These are phyloP conservation scores for Lithophane leautieri DNA, from an alignment of 2,888 invertebrate genomes.

Conservation along the genomic window DNA sequence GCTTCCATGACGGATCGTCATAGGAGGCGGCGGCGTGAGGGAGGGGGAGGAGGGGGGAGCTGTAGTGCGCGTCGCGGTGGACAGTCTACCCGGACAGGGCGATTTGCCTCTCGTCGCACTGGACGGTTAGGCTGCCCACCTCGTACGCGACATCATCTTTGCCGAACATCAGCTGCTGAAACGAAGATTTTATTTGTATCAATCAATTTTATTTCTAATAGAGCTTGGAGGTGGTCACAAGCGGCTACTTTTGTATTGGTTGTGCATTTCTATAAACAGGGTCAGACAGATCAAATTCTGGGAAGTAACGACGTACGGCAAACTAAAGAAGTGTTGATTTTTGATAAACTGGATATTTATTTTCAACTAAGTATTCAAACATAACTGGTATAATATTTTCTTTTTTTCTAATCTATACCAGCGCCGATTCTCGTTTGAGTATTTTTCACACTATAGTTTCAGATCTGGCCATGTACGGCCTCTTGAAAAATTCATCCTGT, in stretches of 20 bases:
- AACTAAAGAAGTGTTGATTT: not conserved
- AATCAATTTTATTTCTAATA: not conserved
- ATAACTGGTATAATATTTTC: not conserved
- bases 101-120: conserved; percentile 77
- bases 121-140: conserved; percentile 79
- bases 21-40: not conserved
- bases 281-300: not conserved
- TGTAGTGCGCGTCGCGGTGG: conserved; percentile 67
- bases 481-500: not conserved
- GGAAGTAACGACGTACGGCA: not conserved
- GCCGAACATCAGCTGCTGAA: conserved; percentile 17
- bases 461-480: not conserved
- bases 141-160: conserved; percentile 53
- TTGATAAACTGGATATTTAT: not conserved
- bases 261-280: not conserved
- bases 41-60: not conserved
- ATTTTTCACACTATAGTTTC: not conserved
- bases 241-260: not conserved
- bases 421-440: not conserved
- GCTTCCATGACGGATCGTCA: conserved; percentile 8
- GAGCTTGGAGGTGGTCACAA: not conserved
- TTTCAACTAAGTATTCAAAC: not conserved
- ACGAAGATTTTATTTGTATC: conserved; percentile 1
- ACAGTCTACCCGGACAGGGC: conserved; percentile 89
- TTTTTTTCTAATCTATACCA: not conserved